Evolutionary conservation across 2,888 invertebrate genomes (phyloP), one percentile per base, ranked within the genome.

Genomic region (Trisateles emortualis): DNA sequence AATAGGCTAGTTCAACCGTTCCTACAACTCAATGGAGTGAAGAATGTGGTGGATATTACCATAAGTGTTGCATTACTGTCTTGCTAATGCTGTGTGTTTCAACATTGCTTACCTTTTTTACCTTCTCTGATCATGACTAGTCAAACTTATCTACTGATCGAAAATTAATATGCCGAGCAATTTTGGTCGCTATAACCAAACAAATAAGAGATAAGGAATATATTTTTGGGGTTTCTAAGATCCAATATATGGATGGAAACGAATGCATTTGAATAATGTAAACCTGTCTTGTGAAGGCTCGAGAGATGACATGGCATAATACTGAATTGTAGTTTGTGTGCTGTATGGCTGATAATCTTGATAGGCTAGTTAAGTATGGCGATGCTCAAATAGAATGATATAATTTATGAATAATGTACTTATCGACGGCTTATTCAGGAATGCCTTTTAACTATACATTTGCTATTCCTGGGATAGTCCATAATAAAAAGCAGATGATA

Each of bases 261-360:
- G 79, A 80, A 81, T 84, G 83, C 81, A 85, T 90, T 90, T 91
- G 90, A 91, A 92, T 91, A 90, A 90, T 89, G 86, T 86, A 86
- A 90, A 80, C 87, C 84, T 86, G 90, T 86, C 84, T 85, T 75
- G 79, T 76, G 76, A 74, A 78, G 81, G 83, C 80, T 82, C 76
- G 74, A 75, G 81, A 87, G 89, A 89, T 92, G 91, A 92, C 90
- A 88, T 83, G 84, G 84, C 90, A 87, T 87, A 88, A 89, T 88
- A 81, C 79, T 79, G 80, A 68, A 79, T 74, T 68, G 66, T 71
- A 52, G 68, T 80, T 81, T 50, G 68, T 67, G 73, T 80, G 79
- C 79, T 76, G 65, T 83, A 84, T 85, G 79, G 72, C 64, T 76
- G 73, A 75, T 76, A 64, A 68, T 73, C 68, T 59, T 64, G 68